Conservation (phyloP, 1,140 invertebrate species). For the Pantala flavescens region DNA sequence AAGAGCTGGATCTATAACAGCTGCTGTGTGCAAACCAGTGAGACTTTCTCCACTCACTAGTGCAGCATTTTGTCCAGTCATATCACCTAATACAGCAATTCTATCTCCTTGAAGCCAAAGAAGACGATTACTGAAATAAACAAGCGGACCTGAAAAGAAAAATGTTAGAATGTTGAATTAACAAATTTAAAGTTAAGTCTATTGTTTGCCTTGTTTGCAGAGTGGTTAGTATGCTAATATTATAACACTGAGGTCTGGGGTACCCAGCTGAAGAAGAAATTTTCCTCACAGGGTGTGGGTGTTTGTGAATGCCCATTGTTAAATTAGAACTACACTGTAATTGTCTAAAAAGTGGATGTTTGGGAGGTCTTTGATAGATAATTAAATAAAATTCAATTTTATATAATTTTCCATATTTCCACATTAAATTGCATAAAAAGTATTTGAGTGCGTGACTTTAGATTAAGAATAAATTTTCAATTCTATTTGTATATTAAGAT, state of each 20-base stretch:
- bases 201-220: conserved; percentile 13
- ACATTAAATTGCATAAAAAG: too few species aligned
- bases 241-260: conserved; percentile 19
- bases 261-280: too few species aligned
- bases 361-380: too few species aligned
- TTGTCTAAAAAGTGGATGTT: too few species aligned
- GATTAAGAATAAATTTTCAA: too few species aligned
- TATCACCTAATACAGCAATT: conserved; percentile 65
- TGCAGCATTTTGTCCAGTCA: conserved; percentile 62
- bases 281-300: too few species aligned
- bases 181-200: conserved; percentile 11
- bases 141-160: conserved; percentile 43
- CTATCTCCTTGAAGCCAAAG: conserved; percentile 70
- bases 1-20: conserved; percentile 57
- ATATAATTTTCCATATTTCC: too few species aligned
- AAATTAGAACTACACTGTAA: too few species aligned
- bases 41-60: conserved; percentile 50
- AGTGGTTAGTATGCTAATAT: conserved; percentile 18
- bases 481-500: too few species aligned
- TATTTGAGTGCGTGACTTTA: too few species aligned
- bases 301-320: background rate
- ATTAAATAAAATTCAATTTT: too few species aligned
- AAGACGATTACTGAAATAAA: conserved; percentile 66
- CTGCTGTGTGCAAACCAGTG: conserved; percentile 54
- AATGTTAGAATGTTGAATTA: conserved; percentile 13